A percentile compares a stretch with the other conserved stretches of the same genome.
These are phyloP conservation scores for Myotis lucifugus DNA, from an alignment of 2,113 vertebrate genomes.

Conservation along the genomic window DNA sequence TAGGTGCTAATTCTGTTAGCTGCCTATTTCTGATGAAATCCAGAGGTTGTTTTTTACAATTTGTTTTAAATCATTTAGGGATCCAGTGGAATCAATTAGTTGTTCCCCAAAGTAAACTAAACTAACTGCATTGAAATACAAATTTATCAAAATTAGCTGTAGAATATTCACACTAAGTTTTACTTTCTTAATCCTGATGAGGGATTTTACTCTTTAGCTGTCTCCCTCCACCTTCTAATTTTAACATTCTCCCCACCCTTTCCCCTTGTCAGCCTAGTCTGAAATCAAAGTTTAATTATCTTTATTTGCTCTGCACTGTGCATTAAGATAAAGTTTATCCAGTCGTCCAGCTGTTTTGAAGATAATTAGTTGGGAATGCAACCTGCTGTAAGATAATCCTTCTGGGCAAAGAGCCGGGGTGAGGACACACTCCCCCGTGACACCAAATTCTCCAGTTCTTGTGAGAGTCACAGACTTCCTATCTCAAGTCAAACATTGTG, in stretches of 20 bases:
- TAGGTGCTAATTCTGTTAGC: background rate
- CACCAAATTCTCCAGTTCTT: conserved; percentile 82
- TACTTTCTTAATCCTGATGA: background rate
- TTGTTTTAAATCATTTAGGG: conserved; percentile 51
- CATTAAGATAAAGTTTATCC: conserved; percentile 87
- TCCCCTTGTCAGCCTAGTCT: conserved; percentile 72
- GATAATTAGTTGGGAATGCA: conserved; percentile 88
- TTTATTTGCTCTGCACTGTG: conserved; percentile 81
- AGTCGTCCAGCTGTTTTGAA: conserved; percentile 88
- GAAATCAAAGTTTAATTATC: conserved; percentile 84
- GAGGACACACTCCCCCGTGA: conserved; percentile 80
- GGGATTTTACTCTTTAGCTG: background rate
- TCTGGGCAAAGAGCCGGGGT: conserved; percentile 82
- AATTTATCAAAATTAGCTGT: conserved; percentile 32
- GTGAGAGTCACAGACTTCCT: conserved; percentile 74
- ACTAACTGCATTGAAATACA: conserved; percentile 34
- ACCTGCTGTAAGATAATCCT: conserved; percentile 88
- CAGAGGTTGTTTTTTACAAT: background rate
- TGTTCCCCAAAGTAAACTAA: conserved; percentile 41
- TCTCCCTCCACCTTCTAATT: background rate
- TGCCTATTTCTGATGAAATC: conserved; percentile 38
- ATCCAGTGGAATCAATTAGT: conserved; percentile 15
- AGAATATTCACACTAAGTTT: conserved; percentile 7
- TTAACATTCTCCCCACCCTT: background rate
- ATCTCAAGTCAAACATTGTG: conserved; percentile 53